These are phyloP conservation scores for Diacarnus erythraeanus DNA, from an alignment of 37 sponge, comb jelly and placozoan species.

Conservation along the genomic window DNA sequence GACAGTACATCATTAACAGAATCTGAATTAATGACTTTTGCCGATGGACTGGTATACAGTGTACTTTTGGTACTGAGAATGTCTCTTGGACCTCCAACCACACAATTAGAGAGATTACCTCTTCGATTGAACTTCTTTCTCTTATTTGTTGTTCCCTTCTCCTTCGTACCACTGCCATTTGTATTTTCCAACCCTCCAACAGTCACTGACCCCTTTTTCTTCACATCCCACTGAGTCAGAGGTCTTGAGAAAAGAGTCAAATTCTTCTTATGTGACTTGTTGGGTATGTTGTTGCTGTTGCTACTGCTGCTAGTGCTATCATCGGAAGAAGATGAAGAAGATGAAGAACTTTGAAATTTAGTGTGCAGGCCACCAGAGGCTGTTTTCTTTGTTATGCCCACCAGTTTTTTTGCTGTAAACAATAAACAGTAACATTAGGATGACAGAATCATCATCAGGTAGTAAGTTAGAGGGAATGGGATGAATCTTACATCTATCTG, in stretches of 20 bases:
- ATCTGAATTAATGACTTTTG: not conserved
- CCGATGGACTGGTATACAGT: constrained; percentile 3
- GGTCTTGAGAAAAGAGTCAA: not conserved
- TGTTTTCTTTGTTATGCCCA: constrained; percentile 4
- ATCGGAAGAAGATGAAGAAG: not conserved
- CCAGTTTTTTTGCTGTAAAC: constrained; percentile 5
- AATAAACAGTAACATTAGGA: too few species aligned
- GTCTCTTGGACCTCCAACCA: constrained; percentile 34
- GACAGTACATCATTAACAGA: not conserved
- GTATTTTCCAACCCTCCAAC: not conserved
- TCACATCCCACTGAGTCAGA: constrained; percentile 2
- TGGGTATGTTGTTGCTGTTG: not conserved
- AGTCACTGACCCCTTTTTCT: not conserved
- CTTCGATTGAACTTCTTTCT: not conserved
- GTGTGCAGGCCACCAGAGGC: constrained; percentile 23
- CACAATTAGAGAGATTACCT: not conserved
- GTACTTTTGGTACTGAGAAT: constrained; percentile 17
- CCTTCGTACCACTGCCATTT: not conserved
- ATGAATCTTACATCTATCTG: too few species aligned
- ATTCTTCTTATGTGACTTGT: too few species aligned
- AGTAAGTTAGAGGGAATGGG: too few species aligned
- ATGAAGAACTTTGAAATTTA: constrained; percentile 19
- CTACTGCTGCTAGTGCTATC: constrained; percentile 7
- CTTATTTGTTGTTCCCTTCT: not conserved
- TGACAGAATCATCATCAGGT: too few species aligned